These are phyloP conservation scores for Paracanthobrama guichenoti DNA, from an alignment of 2,113 vertebrate species.

Conservation along the genomic window DNA sequence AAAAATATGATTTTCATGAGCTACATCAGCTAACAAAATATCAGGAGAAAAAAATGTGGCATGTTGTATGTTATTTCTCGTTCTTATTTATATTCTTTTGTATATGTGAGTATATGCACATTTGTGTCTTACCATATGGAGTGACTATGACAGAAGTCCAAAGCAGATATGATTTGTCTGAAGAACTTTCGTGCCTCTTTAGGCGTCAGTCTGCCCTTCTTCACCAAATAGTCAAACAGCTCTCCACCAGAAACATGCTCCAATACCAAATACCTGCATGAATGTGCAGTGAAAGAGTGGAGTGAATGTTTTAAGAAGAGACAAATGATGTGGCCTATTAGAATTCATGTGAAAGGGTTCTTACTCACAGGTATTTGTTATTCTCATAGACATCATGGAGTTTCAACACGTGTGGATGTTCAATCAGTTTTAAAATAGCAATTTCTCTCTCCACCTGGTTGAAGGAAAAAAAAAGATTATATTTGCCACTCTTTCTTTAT, in stretches of 20 bases:
- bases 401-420: conserved; percentile 92
- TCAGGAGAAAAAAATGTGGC: neutral
- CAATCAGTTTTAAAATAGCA: conserved; percentile 92
- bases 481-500: neutral
- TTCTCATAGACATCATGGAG: conserved; percentile 95
- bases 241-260: conserved; percentile 93
- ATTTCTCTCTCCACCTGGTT: conserved; percentile 91
- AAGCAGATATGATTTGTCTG: conserved; percentile 91
- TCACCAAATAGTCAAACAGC: conserved; percentile 91
- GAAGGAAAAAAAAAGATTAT: neutral
- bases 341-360: neutral
- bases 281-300: neutral
- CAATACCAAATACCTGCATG: conserved; percentile 86
- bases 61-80: neutral
- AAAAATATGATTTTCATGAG: neutral
- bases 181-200: conserved; percentile 94
- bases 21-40: neutral
- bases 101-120: neutral
- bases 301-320: neutral
- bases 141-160: conserved; percentile 94
- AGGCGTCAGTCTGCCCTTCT: conserved; percentile 89
- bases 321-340: neutral
- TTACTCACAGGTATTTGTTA: conserved; percentile 95
- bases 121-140: conserved; percentile 83
- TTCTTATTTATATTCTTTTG: neutral